Percentiles rank a stretch among this genome's conserved stretches.
Conservation (phyloP, 35 echinoderm and acorn worm species). For the Eucidaris tribuloides region DNA sequence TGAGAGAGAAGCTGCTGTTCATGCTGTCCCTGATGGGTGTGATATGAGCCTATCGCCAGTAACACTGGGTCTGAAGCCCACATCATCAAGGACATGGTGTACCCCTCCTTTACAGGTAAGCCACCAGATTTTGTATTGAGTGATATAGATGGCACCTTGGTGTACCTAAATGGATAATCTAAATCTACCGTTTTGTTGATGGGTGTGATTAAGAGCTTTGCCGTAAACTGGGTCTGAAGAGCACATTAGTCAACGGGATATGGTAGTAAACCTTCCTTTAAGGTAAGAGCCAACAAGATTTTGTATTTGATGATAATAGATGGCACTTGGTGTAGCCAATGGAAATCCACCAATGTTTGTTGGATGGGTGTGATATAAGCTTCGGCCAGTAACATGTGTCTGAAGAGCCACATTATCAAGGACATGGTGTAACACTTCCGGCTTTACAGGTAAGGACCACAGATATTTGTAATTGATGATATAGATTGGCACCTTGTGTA, state of each 20-base stretch:
- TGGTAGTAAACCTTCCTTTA: conserved; percentile 14
- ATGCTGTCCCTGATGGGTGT: conserved; percentile 77
- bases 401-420: conserved; percentile 57
- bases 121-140: not conserved
- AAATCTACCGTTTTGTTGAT: not conserved
- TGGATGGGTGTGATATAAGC: too few species aligned
- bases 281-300: too few species aligned
- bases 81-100: conserved; percentile 80
- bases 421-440: conserved; percentile 28
- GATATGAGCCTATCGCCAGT: conserved; percentile 68
- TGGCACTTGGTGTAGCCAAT: not conserved
- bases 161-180: not conserved
- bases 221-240: conserved; percentile 47
- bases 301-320: not conserved
- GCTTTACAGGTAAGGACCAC: conserved; percentile 6
- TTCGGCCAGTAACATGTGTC: too few species aligned
- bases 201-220: conserved; percentile 39
- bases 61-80: conserved; percentile 85
- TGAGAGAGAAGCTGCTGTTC: conserved; percentile 69
- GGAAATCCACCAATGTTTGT: not conserved
- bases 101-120: conserved; percentile 57
- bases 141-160: not conserved
- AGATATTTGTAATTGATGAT: too few species aligned
- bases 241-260: conserved; percentile 31
- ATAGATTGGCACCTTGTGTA: not conserved